Evolutionary conservation across 2,888 invertebrate species (phyloP).

Genomic region (Drosophila diplacantha): DNA sequence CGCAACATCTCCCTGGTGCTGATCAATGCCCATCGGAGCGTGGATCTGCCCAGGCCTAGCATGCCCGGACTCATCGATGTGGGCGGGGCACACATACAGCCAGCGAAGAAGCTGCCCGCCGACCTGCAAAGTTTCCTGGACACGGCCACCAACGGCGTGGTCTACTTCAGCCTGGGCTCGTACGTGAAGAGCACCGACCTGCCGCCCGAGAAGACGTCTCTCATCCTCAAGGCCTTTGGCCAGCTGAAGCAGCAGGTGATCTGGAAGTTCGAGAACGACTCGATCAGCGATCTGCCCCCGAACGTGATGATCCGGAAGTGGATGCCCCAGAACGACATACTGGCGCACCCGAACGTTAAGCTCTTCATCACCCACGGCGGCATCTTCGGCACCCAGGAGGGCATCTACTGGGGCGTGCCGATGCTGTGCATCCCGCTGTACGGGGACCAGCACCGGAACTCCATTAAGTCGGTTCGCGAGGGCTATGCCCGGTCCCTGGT

Average conservation of each 20-base stretch:
- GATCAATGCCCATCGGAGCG: conserved; percentile 79
- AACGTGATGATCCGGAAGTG: conserved; percentile 79
- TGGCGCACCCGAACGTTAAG: conserved; percentile 78
- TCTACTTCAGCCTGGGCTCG: conserved; percentile 79
- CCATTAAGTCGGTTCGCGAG: conserved; percentile 73
- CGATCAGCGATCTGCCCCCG: conserved; percentile 74
- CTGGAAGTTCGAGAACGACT: conserved; percentile 79
- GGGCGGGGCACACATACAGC: conserved; percentile 76
- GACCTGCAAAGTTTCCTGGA: conserved; percentile 76
- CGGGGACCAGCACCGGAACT: conserved; percentile 78
- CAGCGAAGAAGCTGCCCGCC: conserved; percentile 68
- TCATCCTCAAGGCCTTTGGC: conserved; percentile 77
- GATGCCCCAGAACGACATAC: conserved; percentile 80
- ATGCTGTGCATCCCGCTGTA: conserved; percentile 78
- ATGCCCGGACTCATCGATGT: conserved; percentile 76
- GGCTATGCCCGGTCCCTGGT: conserved; percentile 76
- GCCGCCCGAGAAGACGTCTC: conserved; percentile 75
- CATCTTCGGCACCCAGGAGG: conserved; percentile 78
- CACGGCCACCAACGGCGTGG: conserved; percentile 76
- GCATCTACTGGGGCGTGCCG: conserved; percentile 77
- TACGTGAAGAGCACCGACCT: conserved; percentile 77
- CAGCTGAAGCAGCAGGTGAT: conserved; percentile 78
- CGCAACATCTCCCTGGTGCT: conserved; percentile 79
- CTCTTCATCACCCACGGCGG: conserved; percentile 79
- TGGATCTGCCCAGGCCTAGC: conserved; percentile 78